Evolutionary conservation across 1,140 invertebrate genomes (phyloP), one percentile per base, ranked within the genome.

Genomic region (Polypedilum vanderplanki): DNA sequence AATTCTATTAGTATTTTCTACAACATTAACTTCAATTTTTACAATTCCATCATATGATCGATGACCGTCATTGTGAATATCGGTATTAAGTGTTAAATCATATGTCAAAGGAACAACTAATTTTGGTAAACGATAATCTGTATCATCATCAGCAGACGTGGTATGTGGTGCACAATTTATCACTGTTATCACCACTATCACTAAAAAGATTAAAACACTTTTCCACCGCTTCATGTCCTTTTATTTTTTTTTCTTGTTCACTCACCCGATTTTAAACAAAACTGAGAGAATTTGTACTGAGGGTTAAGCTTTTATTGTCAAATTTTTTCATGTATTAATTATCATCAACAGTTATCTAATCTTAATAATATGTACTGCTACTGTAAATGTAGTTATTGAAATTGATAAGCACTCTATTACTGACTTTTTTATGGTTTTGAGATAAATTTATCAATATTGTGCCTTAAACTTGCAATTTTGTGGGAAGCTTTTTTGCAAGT

Each of bases 71-170:
- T 12, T 40, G 33, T 73, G 73, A 15, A 73, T 22, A 73, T 1
- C 10, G 1, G 73, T 73, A 7, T 9, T 40, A 15, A 20, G 17
- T 15, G 10, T 9, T 3, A 73, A n/a, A 1, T 33, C 73, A 41
- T 73, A 73, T n/a, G 10, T 7, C 22, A 20, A 5, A n/a, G 73
- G 73, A 15, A 40, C 9, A 8, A 20, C 10, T 9, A 5, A 1
- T 33, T 40, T 40, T 9, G 73, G 73, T 22, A 73, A 41, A 24
- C 73, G 22, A 15, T 76, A 74, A 77, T n/a, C 64, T 10, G 7
- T n/a, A n/a, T 73, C 0, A 20, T 20, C 74, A 10, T 80, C 78
- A 74, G 76, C 73, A 22, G 76, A 67, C n/a, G 18, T 8, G 15
- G 1, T 1, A 67, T 17, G n/a, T 2, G 64, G 64, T 1, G 64